A percentile compares a stretch with the other conserved stretches of the same genome.
phyloP scores from a whole-genome alignment of 2,113 vertebrate species.

The Sinocyclocheilus anophthalmus region DNA sequence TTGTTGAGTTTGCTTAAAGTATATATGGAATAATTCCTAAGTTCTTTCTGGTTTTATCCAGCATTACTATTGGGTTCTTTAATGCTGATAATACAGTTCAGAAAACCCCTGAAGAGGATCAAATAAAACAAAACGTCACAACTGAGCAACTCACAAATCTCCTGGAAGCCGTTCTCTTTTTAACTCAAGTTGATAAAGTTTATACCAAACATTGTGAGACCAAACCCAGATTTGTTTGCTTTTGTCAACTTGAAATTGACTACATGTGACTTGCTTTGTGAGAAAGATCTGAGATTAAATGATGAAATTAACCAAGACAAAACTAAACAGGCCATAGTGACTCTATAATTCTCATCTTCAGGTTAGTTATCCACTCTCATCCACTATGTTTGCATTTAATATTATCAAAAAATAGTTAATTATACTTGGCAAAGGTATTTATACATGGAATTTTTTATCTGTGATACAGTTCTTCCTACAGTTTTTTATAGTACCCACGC shows the following conservation, averaged over 20 bases:
- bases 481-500: too few species aligned
- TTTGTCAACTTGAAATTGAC: background rate
- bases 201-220: too few species aligned
- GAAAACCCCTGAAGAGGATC: too few species aligned
- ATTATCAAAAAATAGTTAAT: too few species aligned
- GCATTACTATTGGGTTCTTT: background rate
- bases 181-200: too few species aligned
- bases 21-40: background rate
- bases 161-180: too few species aligned
- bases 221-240: background rate
- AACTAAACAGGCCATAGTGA: background rate
- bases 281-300: background rate
- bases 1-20: background rate
- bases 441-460: too few species aligned
- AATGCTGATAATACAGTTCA: too few species aligned
- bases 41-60: background rate
- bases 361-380: background rate
- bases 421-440: too few species aligned
- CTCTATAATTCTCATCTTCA: background rate
- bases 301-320: background rate
- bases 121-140: too few species aligned
- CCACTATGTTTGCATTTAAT: background rate
- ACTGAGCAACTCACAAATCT: too few species aligned
- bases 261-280: background rate
- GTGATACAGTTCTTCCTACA: too few species aligned